Conservation (phyloP, 2,888 invertebrate species). For the Oasisia sp. region DNA sequence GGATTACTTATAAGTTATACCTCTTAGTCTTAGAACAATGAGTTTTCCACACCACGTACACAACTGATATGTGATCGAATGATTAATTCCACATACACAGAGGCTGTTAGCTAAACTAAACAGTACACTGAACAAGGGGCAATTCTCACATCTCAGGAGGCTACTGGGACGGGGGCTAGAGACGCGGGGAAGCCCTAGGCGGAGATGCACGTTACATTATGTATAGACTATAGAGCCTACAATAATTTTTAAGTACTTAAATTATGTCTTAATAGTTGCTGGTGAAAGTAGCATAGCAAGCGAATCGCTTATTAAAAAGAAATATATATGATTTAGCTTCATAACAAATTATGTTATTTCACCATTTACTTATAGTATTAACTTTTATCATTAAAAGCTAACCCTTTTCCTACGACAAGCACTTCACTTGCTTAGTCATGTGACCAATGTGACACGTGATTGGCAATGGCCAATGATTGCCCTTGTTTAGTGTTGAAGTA, state of each 20-base stretch:
- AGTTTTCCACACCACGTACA: too few species aligned
- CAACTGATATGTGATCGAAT: too few species aligned
- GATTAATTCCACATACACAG: too few species aligned
- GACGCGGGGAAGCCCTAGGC: too few species aligned
- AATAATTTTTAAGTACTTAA: not conserved
- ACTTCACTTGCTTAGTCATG: not conserved
- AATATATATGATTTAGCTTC: not conserved
- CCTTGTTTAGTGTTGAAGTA: slow-evolving; percentile 17
- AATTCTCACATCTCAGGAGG: too few species aligned
- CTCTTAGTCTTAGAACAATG: too few species aligned
- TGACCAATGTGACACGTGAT: slow-evolving; percentile 12
- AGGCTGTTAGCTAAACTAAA: too few species aligned
- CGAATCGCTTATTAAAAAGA: not conserved
- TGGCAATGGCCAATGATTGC: slow-evolving; percentile 4
- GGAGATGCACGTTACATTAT: too few species aligned
- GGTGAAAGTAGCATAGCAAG: not conserved
- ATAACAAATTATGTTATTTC: not conserved
- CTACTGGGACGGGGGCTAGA: too few species aligned
- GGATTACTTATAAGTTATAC: too few species aligned
- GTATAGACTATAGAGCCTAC: too few species aligned
- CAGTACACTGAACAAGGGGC: too few species aligned
- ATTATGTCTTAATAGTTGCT: not conserved
- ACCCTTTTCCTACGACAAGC: not conserved
- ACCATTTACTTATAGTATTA: not conserved
- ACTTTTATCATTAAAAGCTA: not conserved